A percentile compares a stretch with the other conserved stretches of the same genome.
These are phyloP conservation scores for Squalus acanthias DNA, from an alignment of 2,797 vertebrate genomes.

Conservation along the genomic window DNA sequence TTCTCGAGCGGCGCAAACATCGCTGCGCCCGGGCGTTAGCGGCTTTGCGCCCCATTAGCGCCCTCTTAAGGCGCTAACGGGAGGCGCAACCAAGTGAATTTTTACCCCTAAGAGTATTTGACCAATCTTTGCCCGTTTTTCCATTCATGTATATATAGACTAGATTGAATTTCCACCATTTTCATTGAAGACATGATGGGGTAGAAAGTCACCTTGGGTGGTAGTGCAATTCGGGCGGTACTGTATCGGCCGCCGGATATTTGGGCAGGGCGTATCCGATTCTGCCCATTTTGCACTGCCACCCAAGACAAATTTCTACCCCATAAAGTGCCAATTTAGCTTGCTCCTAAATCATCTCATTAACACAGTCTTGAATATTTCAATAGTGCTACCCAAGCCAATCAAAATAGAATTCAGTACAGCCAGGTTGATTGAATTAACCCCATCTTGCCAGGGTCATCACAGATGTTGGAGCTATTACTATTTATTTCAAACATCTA, in stretches of 20 bases:
- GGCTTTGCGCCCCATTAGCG: too few relatives aligned
- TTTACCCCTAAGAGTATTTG: too few relatives aligned
- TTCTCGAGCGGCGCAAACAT: too few relatives aligned
- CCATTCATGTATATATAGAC: not conserved
- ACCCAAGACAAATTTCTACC: too few relatives aligned
- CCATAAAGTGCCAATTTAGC: too few relatives aligned
- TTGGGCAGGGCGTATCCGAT: not conserved
- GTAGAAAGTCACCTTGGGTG: not conserved
- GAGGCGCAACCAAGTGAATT: too few relatives aligned
- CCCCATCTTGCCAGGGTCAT: not conserved
- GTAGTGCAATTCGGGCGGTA: not conserved
- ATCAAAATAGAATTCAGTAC: not conserved
- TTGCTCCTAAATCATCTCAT: not conserved
- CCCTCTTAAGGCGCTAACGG: too few relatives aligned
- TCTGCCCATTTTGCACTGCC: not conserved
- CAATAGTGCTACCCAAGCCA: not conserved
- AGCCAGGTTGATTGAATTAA: not conserved
- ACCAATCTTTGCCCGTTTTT: not conserved
- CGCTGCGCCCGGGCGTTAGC: too few relatives aligned
- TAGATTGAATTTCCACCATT: not conserved
- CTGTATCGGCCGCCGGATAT: not conserved
- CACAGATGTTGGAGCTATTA: not conserved
- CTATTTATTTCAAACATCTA: not conserved
- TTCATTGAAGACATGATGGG: not conserved
- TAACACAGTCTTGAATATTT: not conserved